Conservation (phyloP, 92 coral and sea anemone species). For the Hydrozoanthus gracilis region DNA sequence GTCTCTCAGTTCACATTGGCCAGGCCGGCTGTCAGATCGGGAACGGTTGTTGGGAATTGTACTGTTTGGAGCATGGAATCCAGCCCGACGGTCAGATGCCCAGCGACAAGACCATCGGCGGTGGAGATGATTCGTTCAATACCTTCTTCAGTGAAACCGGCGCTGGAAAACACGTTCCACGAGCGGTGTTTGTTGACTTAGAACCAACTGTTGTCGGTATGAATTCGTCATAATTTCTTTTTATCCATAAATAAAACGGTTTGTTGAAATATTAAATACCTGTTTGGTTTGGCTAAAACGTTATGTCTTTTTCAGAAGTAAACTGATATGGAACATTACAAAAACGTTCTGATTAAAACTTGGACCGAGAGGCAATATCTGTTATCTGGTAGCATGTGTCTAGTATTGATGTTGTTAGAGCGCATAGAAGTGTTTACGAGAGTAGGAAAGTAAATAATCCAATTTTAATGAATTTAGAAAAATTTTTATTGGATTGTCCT, state of each 20-base stretch:
- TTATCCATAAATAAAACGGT: background rate
- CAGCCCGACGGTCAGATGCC: constrained; percentile 97
- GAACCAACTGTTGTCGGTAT: constrained; percentile 97
- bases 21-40: constrained; percentile 98
- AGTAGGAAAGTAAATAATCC: too few species aligned
- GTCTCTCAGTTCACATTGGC: constrained; percentile 83
- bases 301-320: too few species aligned
- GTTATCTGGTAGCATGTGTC: background rate
- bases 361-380: background rate
- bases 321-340: too few species aligned
- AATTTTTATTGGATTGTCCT: too few species aligned
- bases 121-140: constrained; percentile 93
- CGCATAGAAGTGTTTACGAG: too few species aligned
- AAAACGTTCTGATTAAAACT: background rate
- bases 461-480: too few species aligned
- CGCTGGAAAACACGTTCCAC: constrained; percentile 94
- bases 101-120: constrained; percentile 80
- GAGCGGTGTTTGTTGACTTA: constrained; percentile 94
- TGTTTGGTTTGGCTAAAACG: too few species aligned
- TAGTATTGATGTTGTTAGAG: background rate
- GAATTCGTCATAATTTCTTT: background rate
- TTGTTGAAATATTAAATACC: background rate
- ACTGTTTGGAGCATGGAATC: constrained; percentile 97
- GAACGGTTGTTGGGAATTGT: constrained; percentile 96
- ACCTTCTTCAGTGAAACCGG: constrained; percentile 98